Evolutionary conservation across 2,113 vertebrate species (phyloP).

Genomic region (Psephotus haematonotus): DNA sequence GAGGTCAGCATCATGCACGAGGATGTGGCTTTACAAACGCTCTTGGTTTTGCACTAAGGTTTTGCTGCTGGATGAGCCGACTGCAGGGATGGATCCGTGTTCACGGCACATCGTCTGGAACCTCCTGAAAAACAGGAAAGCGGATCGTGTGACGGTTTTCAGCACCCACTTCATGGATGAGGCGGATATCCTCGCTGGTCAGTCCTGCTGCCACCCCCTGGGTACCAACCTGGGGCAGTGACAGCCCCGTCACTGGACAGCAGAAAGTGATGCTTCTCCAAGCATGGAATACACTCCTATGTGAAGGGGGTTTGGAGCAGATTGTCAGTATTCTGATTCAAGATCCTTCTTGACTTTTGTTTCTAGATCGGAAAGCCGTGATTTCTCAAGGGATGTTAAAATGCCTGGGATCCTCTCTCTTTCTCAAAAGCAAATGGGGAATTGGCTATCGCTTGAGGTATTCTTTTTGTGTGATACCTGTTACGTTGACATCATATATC

Average conservation of each 20-base stretch:
- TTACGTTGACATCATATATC: fast-evolving
- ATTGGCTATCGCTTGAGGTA: slow-evolving; percentile 96
- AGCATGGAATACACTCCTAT: fast-evolving
- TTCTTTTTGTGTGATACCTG: background rate
- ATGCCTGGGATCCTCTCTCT: slow-evolving; percentile 94
- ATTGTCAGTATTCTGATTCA: fast-evolving
- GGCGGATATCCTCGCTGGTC: slow-evolving; percentile 94
- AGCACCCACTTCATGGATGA: slow-evolving; percentile 99
- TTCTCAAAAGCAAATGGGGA: slow-evolving; percentile 96
- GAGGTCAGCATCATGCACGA: fast-evolving
- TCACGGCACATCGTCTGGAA: slow-evolving; percentile 94
- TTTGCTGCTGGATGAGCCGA: slow-evolving; percentile 93
- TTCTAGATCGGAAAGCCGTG: slow-evolving; percentile 93
- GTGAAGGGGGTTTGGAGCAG: fast-evolving
- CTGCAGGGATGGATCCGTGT: slow-evolving; percentile 94
- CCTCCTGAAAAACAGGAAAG: slow-evolving; percentile 84
- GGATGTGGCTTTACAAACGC: fast-evolving
- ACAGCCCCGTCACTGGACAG: fast-evolving
- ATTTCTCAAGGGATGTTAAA: slow-evolving; percentile 95
- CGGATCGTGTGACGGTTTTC: slow-evolving; percentile 84
- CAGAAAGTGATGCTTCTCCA: background rate
- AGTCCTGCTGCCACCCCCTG: background rate
- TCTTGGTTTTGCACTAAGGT: slow-evolving; percentile 70
- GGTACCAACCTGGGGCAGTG: background rate
- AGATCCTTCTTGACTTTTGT: background rate